Evolutionary conservation across 2,113 vertebrate genomes (phyloP), one percentile per base, ranked within the genome.

Genomic region (Silurus glanis): DNA sequence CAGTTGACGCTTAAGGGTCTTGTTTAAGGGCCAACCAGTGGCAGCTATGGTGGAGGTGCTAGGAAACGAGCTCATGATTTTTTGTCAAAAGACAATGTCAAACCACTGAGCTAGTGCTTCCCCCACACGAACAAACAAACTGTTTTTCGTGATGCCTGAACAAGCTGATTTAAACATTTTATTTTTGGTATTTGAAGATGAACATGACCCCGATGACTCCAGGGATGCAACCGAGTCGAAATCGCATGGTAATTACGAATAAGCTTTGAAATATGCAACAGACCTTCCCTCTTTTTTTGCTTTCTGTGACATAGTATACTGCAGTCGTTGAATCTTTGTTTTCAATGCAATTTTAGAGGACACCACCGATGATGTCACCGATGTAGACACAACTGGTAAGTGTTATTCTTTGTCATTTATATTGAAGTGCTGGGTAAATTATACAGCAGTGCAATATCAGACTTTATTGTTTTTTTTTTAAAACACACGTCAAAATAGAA

Each of bases 341-440:
- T 9, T 51, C 69, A 25, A 76, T 49, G 17, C n/a, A 19, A 37
- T 59, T 75, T 47, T 53, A 88, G 86, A 89, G 78, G 81, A 87
- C 0, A 69, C 28, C 83, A 84, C 64, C 3, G 37, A 53, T 37
- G 83, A 87, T 69, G 88, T 67, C 62, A 76, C 80, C 6, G 88
- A 83, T 72, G 10, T n/a, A 83, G 90, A 89, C 69, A 86, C 58
- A 47, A 80, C 25, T 51, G 83, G 87, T 91, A 72, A 82, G 25
- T 59, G n/a, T 2, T 23, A 13, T 75, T 82, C 53, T 23, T 85
- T 55, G 37, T 49, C 2, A n/a, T 66, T 55, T 23, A 37, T 4
- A 61, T 17, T 49, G 61, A 25, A 47, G 25, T 67, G 9, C 62
- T 53, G n/a, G 9, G 16, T 55, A 76, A 37, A 64, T 76, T 9